phyloP scores from a whole-genome alignment of 2,113 vertebrate species.

The Struthio camelus region DNA sequence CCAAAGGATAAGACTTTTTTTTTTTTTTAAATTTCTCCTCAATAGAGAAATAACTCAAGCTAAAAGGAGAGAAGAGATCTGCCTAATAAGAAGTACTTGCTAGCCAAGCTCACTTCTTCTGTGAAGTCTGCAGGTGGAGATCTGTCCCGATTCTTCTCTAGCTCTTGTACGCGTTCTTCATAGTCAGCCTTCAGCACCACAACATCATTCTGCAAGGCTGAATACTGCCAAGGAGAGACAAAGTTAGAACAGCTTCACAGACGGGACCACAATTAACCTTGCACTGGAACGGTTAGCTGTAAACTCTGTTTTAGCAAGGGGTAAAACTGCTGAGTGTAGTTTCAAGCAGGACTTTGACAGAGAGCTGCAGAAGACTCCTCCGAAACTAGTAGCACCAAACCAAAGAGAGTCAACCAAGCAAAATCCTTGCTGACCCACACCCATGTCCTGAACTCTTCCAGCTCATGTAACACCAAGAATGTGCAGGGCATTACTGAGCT shows the following conservation, averaged over 20 bases:
- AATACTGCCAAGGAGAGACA: slow-evolving; percentile 56
- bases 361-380: neutral
- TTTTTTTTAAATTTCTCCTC: neutral
- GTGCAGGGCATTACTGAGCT: neutral
- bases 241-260: neutral
- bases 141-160: slow-evolving; percentile 52
- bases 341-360: neutral
- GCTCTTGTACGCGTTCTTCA: slow-evolving; percentile 63
- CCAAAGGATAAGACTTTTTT: neutral
- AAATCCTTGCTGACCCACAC: neutral
- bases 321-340: neutral
- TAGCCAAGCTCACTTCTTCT: slow-evolving; percentile 80
- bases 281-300: fast-evolving
- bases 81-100: neutral
- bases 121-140: slow-evolving; percentile 66
- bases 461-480: neutral
- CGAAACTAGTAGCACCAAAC: neutral
- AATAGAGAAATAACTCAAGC: neutral
- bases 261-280: fast-evolving
- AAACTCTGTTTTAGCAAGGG: neutral
- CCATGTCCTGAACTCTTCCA: neutral
- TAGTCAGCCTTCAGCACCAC: slow-evolving; percentile 70
- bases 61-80: neutral
- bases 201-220: slow-evolving; percentile 72
- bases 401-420: neutral